A percentile compares a stretch with the other conserved stretches of the same genome.
phyloP scores from a whole-genome alignment of 2,113 vertebrate species.

The Podarcis cretensis region DNA sequence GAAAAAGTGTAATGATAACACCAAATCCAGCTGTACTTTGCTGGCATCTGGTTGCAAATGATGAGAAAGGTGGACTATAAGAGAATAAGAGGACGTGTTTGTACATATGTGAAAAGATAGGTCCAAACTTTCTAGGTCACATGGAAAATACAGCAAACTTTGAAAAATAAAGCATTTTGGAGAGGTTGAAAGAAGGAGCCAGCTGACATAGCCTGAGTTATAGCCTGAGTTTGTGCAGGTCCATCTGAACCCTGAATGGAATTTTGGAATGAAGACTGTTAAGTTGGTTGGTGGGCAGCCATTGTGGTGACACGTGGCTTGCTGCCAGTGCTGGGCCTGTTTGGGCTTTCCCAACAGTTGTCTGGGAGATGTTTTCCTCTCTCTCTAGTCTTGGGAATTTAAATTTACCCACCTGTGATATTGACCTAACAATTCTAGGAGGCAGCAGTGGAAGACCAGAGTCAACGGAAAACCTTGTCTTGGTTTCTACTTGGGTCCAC shows the following conservation, averaged over 20 bases:
- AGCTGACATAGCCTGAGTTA: background rate
- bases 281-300: no score
- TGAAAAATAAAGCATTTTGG: background rate
- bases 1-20: background rate
- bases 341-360: no score
- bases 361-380: no score
- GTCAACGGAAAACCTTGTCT: no score
- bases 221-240: background rate
- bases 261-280: no score
- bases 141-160: background rate
- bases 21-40: background rate
- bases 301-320: no score
- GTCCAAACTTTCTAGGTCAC: background rate
- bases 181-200: background rate
- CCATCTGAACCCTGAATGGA: background rate
- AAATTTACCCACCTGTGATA: no score
- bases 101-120: background rate
- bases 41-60: background rate
- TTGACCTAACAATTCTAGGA: no score
- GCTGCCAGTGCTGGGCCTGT: no score
- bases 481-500: no score
- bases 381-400: no score
- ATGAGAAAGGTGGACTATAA: background rate
- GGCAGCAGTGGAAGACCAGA: no score
- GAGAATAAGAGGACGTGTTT: background rate